Percentiles rank a stretch among this genome's conserved stretches.
Evolutionary conservation across 2,888 invertebrate species (phyloP).

Genomic region (Drosophila incognita): DNA sequence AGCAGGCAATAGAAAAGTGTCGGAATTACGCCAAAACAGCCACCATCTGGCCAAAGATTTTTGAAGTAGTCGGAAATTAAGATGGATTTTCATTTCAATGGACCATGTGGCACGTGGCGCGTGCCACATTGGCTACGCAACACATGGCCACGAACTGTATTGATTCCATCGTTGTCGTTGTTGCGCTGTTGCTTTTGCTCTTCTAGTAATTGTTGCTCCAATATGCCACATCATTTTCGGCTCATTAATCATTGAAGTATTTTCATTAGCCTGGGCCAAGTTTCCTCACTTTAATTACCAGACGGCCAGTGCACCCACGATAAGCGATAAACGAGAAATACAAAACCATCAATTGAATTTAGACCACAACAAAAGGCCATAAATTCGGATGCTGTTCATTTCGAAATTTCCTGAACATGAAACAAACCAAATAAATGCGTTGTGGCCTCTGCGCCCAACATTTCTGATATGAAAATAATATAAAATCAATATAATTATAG

Average conservation of each 20-base stretch:
- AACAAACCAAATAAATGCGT: constrained; percentile 20
- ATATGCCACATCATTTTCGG: constrained; percentile 78
- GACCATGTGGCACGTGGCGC: constrained; percentile 28
- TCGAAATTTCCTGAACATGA: constrained; percentile 4
- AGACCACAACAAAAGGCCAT: constrained; percentile 46
- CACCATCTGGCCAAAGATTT: constrained; percentile 55
- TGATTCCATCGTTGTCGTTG: constrained; percentile 38
- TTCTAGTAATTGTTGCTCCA: constrained; percentile 64
- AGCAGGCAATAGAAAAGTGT: constrained; percentile 38
- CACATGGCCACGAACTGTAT: constrained; percentile 62
- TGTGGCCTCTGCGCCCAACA: not conserved
- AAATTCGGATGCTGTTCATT: constrained; percentile 17
- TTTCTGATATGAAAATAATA: constrained; percentile 38
- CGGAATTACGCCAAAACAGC: constrained; percentile 37
- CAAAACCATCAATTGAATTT: constrained; percentile 47
- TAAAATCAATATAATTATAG: constrained; percentile 38
- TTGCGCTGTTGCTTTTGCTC: constrained; percentile 25
- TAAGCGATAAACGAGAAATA: constrained; percentile 33
- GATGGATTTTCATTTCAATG: constrained; percentile 45
- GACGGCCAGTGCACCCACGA: constrained; percentile 1
- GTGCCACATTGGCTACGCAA: constrained; percentile 51
- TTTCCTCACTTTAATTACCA: constrained; percentile 44
- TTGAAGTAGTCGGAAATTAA: constrained; percentile 25
- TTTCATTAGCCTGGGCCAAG: constrained; percentile 63
- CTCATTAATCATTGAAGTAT: constrained; percentile 71